Conservation (phyloP, 2,113 vertebrate genomes). For the Myotis davidii region DNA sequence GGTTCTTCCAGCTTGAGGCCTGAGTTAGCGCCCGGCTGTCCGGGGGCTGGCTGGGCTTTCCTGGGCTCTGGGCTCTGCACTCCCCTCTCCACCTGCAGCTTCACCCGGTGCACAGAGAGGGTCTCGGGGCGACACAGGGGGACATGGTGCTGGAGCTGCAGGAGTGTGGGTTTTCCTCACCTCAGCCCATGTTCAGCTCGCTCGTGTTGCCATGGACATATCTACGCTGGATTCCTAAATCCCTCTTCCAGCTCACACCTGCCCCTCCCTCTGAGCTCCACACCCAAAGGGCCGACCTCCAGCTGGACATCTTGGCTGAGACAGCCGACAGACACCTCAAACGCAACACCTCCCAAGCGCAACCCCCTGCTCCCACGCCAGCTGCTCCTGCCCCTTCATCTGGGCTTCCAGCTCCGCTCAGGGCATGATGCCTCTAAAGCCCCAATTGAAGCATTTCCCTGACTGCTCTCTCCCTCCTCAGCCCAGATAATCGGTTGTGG, state of each 20-base stretch:
- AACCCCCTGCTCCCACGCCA: background rate
- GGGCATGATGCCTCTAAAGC: background rate
- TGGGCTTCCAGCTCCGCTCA: background rate
- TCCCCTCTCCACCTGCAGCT: background rate
- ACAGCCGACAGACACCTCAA: background rate
- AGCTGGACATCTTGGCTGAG: background rate
- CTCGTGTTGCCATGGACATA: fast-evolving
- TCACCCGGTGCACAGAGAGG: background rate
- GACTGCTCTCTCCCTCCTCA: background rate
- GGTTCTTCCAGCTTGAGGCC: background rate
- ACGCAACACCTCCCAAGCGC: background rate
- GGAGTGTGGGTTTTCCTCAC: background rate
- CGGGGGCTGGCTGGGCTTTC: background rate
- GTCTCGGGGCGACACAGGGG: fast-evolving
- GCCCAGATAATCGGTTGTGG: background rate
- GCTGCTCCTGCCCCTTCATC: background rate
- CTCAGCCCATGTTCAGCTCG: fast-evolving
- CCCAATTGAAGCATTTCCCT: background rate
- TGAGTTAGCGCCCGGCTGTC: background rate
- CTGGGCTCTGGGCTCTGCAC: background rate
- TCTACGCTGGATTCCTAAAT: fast-evolving
- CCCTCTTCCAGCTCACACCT: background rate
- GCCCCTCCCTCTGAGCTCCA: background rate
- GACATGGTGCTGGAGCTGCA: fast-evolving
- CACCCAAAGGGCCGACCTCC: background rate